Base-by-base conservation (phyloP, 2,888 invertebrate genomes). In the Parasteatoda lunata region DNA sequence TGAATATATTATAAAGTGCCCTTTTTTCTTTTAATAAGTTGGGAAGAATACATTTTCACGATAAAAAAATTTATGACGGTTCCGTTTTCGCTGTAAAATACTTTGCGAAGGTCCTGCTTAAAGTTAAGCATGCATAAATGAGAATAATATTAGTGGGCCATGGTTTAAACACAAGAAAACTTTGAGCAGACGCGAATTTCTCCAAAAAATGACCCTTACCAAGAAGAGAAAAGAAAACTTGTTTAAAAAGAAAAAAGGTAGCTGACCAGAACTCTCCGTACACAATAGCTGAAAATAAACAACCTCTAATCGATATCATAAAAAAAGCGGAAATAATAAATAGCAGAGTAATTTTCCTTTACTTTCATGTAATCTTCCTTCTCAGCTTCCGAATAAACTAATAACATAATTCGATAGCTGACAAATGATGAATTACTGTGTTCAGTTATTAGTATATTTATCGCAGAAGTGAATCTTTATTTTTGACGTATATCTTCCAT, bases 351-450 rank as follows among this genome's bases (percentile, higher is more conserved):
- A 86, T 80, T 86, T 80, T 80, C 72, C 59, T 59, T 9, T 13
- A 59, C 47, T 51, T 66, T 8, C 47, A 64, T 13, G 66, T 68
- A 81, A 80, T 81, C 77, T 76, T 13, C 47, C 71, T 13, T 64
- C 15, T 45, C 48, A 47, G 71, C 78, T 80, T 77, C 64, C 71
- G 80, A 86, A 71, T 73, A 64, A 51, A 51, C 66, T 86, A 86
- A 86, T 86, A 80, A 81, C 85, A 80, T 86, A 86, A 86, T 86
- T 81, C 80, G 85, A 76, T 80, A 71, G 48, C 80, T 65, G 66
- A 68, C 76, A 71, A 79, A 80, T 86, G 85, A 86, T 86, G 80
- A 86, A 86, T 86, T 80, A 54, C 54, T 9, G 48, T 69, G 9
- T 71, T 47, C 52, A 13, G 49, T 70, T 71, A 86, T 86, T 86